These are phyloP conservation scores for Mus musculus DNA, from an alignment of 2,113 vertebrate species.

Conservation along the genomic window DNA sequence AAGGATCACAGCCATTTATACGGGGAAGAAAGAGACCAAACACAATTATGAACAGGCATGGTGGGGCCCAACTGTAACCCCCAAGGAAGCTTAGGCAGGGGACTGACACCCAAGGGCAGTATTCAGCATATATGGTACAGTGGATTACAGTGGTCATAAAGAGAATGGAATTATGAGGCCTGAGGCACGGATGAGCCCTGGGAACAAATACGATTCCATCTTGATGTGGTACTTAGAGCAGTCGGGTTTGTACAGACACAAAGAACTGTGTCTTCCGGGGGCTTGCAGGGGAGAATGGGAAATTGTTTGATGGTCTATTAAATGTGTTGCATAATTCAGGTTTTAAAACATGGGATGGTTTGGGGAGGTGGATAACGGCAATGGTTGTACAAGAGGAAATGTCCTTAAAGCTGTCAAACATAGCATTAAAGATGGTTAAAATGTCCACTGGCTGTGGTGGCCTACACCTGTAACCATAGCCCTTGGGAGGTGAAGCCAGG, in stretches of 20 bases:
- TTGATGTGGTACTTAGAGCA: not conserved
- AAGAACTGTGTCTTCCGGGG: not conserved
- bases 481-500: not conserved
- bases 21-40: not conserved
- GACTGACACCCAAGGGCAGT: not conserved
- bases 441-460: not conserved
- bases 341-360: not conserved
- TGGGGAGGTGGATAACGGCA: not conserved
- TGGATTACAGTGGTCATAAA: not conserved
- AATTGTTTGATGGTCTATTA: not conserved
- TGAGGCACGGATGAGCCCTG: not conserved
- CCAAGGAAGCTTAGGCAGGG: not conserved
- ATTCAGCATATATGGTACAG: too few species aligned
- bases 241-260: not conserved
- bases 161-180: not conserved
- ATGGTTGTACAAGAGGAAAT: not conserved
- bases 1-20: not conserved
- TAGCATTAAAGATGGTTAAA: not conserved
- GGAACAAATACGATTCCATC: not conserved
- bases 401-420: not conserved
- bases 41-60: not conserved
- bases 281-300: not conserved
- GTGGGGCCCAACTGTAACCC: not conserved
- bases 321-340: not conserved
- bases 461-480: not conserved